Conservation (phyloP, 37 sponge, comb jelly and placozoan genomes). For the Ianthella basta region DNA sequence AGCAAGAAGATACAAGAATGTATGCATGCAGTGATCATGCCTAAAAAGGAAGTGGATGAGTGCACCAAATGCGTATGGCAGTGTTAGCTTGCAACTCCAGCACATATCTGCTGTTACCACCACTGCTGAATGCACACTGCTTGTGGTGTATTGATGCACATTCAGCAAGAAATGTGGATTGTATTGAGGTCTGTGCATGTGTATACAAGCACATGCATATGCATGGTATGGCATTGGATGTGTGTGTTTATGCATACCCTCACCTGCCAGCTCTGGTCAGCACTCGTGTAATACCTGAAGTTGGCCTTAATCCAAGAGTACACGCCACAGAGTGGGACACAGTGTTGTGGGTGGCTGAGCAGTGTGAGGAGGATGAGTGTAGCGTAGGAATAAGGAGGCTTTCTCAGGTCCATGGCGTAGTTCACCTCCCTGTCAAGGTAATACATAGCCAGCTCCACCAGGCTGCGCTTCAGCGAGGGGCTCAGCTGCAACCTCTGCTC, state of each 20-base stretch:
- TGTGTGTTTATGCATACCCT: neutral
- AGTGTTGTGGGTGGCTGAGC: slow-evolving; percentile 33
- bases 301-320: slow-evolving; percentile 91
- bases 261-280: slow-evolving; percentile 92
- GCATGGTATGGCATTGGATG: neutral
- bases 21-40: neutral
- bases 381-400: slow-evolving; percentile 19
- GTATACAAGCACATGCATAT: neutral
- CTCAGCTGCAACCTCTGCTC: slow-evolving; percentile 14
- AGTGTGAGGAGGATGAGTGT: slow-evolving; percentile 13
- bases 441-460: slow-evolving; percentile 14
- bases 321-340: slow-evolving; percentile 69
- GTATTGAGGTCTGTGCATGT: too few species aligned
- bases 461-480: slow-evolving; percentile 20
- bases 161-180: too few species aligned
- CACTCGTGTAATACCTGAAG: slow-evolving; percentile 81
- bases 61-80: too few species aligned
- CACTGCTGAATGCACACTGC: too few species aligned
- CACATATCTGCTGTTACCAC: too few species aligned
- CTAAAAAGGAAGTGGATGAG: too few species aligned
- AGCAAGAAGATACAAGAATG: neutral
- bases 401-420: neutral
- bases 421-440: neutral
- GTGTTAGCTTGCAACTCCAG: too few species aligned
- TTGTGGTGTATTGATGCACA: too few species aligned